Evolutionary conservation across 2,888 invertebrate species (phyloP), one percentile per base, ranked within the genome.

Genomic region (Leucophora obtusa): DNA sequence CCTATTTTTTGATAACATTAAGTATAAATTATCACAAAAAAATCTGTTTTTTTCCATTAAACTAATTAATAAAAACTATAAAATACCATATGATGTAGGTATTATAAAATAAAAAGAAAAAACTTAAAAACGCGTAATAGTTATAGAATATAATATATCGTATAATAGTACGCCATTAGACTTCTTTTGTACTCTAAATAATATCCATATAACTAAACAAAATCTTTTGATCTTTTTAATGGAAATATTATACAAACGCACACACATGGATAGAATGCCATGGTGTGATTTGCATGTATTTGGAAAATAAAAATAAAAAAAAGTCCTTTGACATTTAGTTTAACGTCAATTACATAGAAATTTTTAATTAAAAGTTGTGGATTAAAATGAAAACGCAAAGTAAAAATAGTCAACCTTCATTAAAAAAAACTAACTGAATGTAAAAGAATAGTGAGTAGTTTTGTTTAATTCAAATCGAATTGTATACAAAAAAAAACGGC

Each of bases 1-100:
- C 18, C 28, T 63, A n/a, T 47, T 60, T 35, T 10, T 65, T 35
- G 11, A 11, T 18, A 28, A 28, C 7, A 3, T 17, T 38, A 11
- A 17, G n/a, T 4, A 47, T 63, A 15, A 15, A 15, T 24, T 65
- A n/a, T 51, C 14, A 50, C 28, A 18, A 62, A 65, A 51, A 28
- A 11, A 38, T 14, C 4, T 11, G 4, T 38, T 38, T 10, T 14
- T 38, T 2, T 35, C 8, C 1, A 38, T 38, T 38, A 38, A 38
- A 38, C 38, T 38, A 38, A 38, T 38, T 38, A 38, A 38, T 38
- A 11, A 38, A 28, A 38, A 38, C 10, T 38, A 38, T 11, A 11
- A 38, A 38, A 38, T 38, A 11, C 11, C 11, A 38, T 38, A 38
- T 11, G 28, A 28, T 3, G 7, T 6, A 38, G 11, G 6, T 28